phyloP scores from a whole-genome alignment of 1,140 invertebrate species.

The Hirudo medicinalis region DNA sequence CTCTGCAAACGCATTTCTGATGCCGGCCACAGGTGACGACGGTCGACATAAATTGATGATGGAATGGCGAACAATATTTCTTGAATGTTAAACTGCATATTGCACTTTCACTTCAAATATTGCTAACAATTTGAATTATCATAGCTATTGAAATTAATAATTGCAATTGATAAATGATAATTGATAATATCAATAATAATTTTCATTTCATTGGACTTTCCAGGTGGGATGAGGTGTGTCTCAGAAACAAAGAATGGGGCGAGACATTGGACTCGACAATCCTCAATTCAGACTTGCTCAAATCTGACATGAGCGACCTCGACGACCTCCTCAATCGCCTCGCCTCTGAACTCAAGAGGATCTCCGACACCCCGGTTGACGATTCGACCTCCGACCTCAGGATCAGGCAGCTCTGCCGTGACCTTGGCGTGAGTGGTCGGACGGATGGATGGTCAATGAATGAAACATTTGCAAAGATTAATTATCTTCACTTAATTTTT shows the following conservation, averaged over 20 bases:
- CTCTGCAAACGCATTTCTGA: conserved; percentile 1
- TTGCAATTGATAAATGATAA: too few species aligned
- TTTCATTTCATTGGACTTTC: neutral
- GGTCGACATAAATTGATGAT: too few species aligned
- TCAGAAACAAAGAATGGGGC: neutral
- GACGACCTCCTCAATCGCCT: neutral
- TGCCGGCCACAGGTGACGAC: neutral
- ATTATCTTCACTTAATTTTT: too few species aligned
- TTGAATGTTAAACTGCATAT: too few species aligned
- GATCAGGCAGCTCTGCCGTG: neutral
- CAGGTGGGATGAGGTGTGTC: conserved; percentile 1
- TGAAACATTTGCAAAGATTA: neutral
- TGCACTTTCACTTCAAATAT: too few species aligned
- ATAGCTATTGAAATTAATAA: too few species aligned
- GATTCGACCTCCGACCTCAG: neutral
- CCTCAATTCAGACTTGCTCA: neutral
- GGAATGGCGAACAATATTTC: too few species aligned
- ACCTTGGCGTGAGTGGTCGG: neutral
- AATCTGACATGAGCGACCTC: neutral
- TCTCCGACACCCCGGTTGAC: neutral
- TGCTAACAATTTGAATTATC: too few species aligned
- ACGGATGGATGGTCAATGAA: neutral
- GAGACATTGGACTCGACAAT: neutral
- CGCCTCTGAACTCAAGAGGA: neutral
- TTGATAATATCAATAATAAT: neutral